Evolutionary conservation across 2,797 vertebrate species (phyloP).

Genomic region (Peromyscus eremicus): DNA sequence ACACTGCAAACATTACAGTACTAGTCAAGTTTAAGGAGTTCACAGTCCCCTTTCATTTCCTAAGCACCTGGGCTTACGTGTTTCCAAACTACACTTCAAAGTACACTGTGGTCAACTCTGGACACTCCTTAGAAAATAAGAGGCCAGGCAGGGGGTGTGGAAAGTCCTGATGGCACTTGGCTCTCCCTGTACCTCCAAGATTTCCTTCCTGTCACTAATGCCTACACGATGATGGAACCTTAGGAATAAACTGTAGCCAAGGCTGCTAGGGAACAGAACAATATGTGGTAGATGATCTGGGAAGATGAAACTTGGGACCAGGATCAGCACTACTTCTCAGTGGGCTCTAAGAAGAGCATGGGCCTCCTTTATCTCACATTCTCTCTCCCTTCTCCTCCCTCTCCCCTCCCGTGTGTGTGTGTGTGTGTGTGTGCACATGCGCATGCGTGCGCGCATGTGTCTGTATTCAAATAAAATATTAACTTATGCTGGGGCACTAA

Average conservation of each 20-base stretch:
- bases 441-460: no score
- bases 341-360: not conserved
- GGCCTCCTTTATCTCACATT: not conserved
- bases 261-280: no score
- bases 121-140: rapidly evolving
- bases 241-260: not conserved
- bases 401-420: not conserved
- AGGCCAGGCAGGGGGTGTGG: no score
- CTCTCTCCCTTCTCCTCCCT: not conserved
- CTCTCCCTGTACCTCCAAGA: not conserved
- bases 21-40: rapidly evolving
- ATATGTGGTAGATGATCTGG: rapidly evolving
- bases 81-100: not conserved
- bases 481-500: not conserved
- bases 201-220: not conserved
- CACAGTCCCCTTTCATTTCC: not conserved
- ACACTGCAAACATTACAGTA: not conserved
- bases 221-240: not conserved
- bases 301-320: rapidly evolving
- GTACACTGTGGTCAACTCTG: not conserved
- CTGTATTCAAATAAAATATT: not conserved
- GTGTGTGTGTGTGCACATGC: no score
- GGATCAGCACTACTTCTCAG: no score
- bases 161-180: rapidly evolving
- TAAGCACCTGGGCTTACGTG: not conserved